Base-by-base conservation (phyloP, 2,888 invertebrate genomes). In the Cephus rjabovi region DNA sequence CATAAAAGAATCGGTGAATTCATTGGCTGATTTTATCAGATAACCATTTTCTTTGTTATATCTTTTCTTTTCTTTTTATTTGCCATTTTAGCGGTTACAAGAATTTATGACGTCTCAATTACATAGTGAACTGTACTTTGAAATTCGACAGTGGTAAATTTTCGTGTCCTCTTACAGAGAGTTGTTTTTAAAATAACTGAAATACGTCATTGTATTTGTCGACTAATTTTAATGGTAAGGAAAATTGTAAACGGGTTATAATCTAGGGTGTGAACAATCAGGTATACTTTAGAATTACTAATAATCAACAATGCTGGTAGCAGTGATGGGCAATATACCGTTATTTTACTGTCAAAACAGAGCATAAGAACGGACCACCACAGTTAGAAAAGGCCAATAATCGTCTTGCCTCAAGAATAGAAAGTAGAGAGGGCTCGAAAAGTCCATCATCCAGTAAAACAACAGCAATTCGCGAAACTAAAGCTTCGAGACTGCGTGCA, bases 321-420 rank as follows among this genome's bases (percentile, higher is more conserved):
- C 9, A 56, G 23, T 9, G 56, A 56, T 56, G 15, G 56, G 56
- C 9, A 56, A 23, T 56, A 1, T 56, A 56, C 56, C 56, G 56
- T 56, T 56, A 56, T 56, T 56, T 77, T 69, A 40, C 23, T 40
- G 33, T 34, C 30, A 34, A 40, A 37, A 69, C 40, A 35, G 34
- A 94, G 84, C 94, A 95, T 85, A 92, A 92, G 0, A 83, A 84
- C 68, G 77, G 77, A 11, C 75, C 78, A 12, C n/a, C 76, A n/a
- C 71, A 34, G 69, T 71, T 76, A 37, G 75, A 69, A 76, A 91
- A 90, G 1, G 92, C 91, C 78, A 92, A 91, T 11, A 92, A 92
- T 1, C 92, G 92, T 91, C 92, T 94, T 12, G 93, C 79, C 76
- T 80, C 86, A 77, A 86, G 83, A 78, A 40, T 83, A 80, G 87